phyloP scores from a whole-genome alignment of 1,140 invertebrate genomes.

The Spodoptera litura region DNA sequence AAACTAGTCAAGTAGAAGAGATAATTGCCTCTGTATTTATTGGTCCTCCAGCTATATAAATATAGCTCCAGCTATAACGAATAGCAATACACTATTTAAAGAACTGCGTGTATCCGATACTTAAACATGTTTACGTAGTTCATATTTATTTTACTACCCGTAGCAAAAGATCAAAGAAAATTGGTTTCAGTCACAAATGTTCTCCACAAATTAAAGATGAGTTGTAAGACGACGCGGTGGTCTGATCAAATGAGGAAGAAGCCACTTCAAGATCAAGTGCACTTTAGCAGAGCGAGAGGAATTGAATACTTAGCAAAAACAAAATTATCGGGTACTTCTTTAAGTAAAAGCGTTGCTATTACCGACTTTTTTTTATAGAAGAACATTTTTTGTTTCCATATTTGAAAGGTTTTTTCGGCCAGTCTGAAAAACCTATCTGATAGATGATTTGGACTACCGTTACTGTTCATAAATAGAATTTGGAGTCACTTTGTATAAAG shows the following conservation, averaged over 20 bases:
- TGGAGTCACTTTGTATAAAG: no score
- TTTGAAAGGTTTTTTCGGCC: neutral
- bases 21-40: no score
- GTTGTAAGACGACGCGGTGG: conserved; percentile 1
- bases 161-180: neutral
- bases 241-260: conserved; percentile 26
- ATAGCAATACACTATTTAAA: no score
- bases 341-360: neutral
- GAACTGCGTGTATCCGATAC: no score
- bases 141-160: neutral
- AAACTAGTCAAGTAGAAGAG: no score
- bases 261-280: conserved; percentile 21
- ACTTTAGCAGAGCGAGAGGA: conserved; percentile 10
- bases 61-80: no score
- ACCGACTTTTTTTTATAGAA: neutral
- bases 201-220: conserved; percentile 23
- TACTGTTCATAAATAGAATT: no score
- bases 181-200: neutral
- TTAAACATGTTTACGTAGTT: neutral
- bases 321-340: neutral
- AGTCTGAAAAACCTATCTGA: no score
- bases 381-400: neutral
- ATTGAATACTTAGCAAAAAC: conserved; percentile 14
- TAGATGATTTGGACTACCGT: no score
- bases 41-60: no score